Evolutionary conservation across 2,797 vertebrate genomes (phyloP), one percentile per base, ranked within the genome.

Genomic region (Enteromius trimaculatus): DNA sequence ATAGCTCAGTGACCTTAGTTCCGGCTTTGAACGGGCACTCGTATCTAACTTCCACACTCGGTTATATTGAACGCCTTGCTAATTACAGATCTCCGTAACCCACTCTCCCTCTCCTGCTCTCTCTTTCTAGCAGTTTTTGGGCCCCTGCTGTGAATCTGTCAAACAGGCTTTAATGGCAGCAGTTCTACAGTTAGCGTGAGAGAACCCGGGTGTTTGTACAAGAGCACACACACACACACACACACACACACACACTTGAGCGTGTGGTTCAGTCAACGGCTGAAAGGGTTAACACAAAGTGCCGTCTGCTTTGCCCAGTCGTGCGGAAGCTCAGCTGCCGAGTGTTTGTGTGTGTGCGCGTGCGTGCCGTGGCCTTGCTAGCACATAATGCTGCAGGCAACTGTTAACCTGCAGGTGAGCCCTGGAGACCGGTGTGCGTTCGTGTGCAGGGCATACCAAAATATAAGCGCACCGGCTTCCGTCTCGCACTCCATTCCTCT

Each of bases 331-430:
- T 76, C 86, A 81, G 79, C 84, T 84, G 74, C 77, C 34, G 75
- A 82, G 70, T 91, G 91, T 62, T 69, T 80, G 81, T 92, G 88
- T 39, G 34, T 37, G 34, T 3, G 34, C 1, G 91, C 8, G 44
- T 21, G 81, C 60, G 72, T 69, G 81, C 71, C 53, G 6, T 34
- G 55, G 86, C 81, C 86, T 88, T 74, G 71, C 81, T 79, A 87
- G 81, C 87, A 81, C 84, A 44, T 86, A 81, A 86, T 84, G 86
- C 89, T 88, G 66, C 86, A 86, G 91, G 86, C 82, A 80, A 85
- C 83, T 82, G 81, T 89, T 87, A 88, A 90, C 88, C 89, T 88
- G 88, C 86, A 88, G 88, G 62, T 86, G 84, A 87, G 82, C 88
- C 83, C 44, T 17, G 64, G 85, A 86, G 80, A 60, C 66, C 31